These are phyloP conservation scores for Ectropis crepuscularia DNA, from an alignment of 2,888 invertebrate species.

Conservation along the genomic window DNA sequence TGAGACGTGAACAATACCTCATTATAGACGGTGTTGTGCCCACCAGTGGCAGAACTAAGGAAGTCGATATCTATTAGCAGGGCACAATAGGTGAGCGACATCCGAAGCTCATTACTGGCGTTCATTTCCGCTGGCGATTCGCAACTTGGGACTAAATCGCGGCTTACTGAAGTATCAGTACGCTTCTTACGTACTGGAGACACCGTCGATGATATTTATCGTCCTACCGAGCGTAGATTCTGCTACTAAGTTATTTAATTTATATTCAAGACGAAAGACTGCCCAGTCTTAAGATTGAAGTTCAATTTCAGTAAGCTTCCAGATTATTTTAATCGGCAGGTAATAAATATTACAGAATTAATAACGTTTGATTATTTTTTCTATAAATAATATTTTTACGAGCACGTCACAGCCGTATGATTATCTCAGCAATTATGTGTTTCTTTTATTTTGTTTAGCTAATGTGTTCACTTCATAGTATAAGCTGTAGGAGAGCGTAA, in stretches of 20 bases:
- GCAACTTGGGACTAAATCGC: constrained; percentile 72
- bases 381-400: background rate
- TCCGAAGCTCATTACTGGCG: constrained; percentile 83
- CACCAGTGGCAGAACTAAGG: constrained; percentile 75
- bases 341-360: background rate
- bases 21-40: constrained; percentile 71
- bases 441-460: constrained; percentile 45
- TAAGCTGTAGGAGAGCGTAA: constrained; percentile 62
- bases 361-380: background rate
- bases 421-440: constrained; percentile 22
- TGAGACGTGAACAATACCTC: constrained; percentile 77
- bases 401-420: background rate
- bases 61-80: constrained; percentile 83
- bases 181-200: constrained; percentile 47
- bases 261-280: constrained; percentile 16
- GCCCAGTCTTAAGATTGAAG: constrained; percentile 3
- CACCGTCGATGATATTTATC: constrained; percentile 21
- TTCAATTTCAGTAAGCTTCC: background rate
- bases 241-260: constrained; percentile 18
- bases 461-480: constrained; percentile 48
- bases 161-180: constrained; percentile 60
- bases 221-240: constrained; percentile 23
- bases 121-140: constrained; percentile 81
- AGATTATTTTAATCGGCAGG: background rate
- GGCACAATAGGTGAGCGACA: constrained; percentile 84